phyloP scores from a whole-genome alignment of 2,797 vertebrate species.

The Malacoraja senta region DNA sequence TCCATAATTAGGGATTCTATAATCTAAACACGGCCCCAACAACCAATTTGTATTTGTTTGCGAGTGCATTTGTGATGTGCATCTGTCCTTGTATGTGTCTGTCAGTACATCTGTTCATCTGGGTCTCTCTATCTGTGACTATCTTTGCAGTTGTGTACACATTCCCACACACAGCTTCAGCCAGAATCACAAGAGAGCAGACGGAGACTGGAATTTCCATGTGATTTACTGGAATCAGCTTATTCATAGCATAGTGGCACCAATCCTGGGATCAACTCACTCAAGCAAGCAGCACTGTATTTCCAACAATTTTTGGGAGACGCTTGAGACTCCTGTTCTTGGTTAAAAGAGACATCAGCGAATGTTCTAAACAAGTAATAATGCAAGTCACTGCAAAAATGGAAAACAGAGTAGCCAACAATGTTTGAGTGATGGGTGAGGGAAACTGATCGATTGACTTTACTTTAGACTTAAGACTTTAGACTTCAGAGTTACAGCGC shows the following conservation, averaged over 20 bases:
- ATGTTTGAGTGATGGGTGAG: conserved; percentile 61
- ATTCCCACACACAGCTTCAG: neutral
- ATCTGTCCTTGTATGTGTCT: too few relatives aligned
- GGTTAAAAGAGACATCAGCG: neutral
- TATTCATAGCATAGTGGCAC: neutral
- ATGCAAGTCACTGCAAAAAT: conserved; percentile 18
- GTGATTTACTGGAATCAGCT: neutral
- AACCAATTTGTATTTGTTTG: neutral
- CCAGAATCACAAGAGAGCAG: neutral
- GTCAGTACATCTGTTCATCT: too few relatives aligned
- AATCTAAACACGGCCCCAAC: neutral
- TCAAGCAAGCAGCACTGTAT: neutral
- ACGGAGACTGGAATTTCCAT: neutral
- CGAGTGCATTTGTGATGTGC: too few relatives aligned
- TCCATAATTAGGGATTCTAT: neutral
- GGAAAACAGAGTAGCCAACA: conserved; percentile 38
- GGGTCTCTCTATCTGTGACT: too few relatives aligned
- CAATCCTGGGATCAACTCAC: neutral
- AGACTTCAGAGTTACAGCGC: too few relatives aligned
- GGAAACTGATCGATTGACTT: neutral
- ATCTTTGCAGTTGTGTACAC: neutral
- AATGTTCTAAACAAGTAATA: neutral
- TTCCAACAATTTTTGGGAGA: neutral
- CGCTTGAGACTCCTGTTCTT: neutral
- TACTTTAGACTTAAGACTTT: too few relatives aligned